A percentile compares a stretch with the other conserved stretches of the same genome.
Conservation (phyloP, 1,140 invertebrate species). For the Drosophila santomea region DNA sequence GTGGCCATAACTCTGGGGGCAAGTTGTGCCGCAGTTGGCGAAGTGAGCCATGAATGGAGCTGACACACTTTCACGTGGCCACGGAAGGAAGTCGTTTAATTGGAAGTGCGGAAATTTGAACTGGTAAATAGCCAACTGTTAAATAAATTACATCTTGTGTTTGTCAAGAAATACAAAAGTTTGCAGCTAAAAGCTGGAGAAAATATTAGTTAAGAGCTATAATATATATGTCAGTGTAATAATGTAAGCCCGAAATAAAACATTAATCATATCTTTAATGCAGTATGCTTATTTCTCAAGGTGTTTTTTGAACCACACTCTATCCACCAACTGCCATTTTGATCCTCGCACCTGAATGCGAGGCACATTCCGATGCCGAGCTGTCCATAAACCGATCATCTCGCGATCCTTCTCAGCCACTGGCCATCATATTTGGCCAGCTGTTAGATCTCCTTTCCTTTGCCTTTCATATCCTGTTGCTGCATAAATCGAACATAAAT, state of each 20-base stretch:
- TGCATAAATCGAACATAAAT: conserved; percentile 66
- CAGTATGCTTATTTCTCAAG: not conserved
- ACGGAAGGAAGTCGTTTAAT: conserved; percentile 33
- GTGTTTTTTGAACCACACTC: conserved; percentile 9
- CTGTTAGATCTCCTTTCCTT: conserved; percentile 31
- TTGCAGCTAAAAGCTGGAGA: too few species aligned
- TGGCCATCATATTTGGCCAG: conserved; percentile 25
- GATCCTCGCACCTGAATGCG: conserved; percentile 6
- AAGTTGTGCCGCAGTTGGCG: conserved; percentile 13
- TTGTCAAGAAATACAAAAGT: not conserved
- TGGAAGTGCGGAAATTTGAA: conserved; percentile 19
- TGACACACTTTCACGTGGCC: conserved; percentile 50
- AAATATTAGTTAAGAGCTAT: too few species aligned
- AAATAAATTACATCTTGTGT: conserved; percentile 18
- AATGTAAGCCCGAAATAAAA: too few species aligned
- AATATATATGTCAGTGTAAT: too few species aligned
- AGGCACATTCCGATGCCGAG: conserved; percentile 33
- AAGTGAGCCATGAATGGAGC: conserved; percentile 27
- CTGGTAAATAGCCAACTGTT: conserved; percentile 12
- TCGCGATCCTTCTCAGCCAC: not conserved
- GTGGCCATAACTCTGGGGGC: conserved; percentile 5
- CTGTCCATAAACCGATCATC: conserved; percentile 37
- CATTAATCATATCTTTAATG: too few species aligned
- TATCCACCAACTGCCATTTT: not conserved
- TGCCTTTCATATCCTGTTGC: conserved; percentile 51